A percentile compares a stretch with the other conserved stretches of the same genome.
These are phyloP conservation scores for Cheumatopsyche charites DNA, from an alignment of 1,140 invertebrate genomes.

Conservation along the genomic window DNA sequence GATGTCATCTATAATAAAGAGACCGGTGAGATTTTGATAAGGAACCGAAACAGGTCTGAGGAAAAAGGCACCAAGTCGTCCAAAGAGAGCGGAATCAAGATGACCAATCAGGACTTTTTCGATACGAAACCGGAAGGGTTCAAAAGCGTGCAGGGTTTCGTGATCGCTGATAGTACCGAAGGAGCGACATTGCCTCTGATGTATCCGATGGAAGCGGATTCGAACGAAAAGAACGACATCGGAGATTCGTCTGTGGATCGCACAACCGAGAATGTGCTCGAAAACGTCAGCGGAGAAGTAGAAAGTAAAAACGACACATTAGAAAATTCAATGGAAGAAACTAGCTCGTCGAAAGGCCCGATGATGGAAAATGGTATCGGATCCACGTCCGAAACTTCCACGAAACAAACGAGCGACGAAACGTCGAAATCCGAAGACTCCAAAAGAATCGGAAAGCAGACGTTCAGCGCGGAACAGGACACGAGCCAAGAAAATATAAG, in stretches of 20 bases:
- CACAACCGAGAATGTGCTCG: not conserved
- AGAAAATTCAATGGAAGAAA: constrained; percentile 7
- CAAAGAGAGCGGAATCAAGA: not conserved
- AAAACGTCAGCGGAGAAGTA: constrained; percentile 11
- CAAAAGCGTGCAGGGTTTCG: constrained; percentile 40
- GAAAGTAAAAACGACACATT: not conserved
- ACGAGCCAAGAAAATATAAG: not conserved
- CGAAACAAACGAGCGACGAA: not conserved
- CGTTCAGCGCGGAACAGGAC: not conserved
- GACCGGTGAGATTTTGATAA: constrained; percentile 43
- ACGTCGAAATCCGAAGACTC: not conserved
- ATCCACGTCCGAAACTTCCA: too few relatives aligned
- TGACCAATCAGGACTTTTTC: constrained; percentile 15
- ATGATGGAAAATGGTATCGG: too few relatives aligned
- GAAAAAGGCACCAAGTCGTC: not conserved
- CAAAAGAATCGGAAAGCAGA: constrained; percentile 10
- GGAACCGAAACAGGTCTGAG: constrained; percentile 34
- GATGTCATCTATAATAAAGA: constrained; percentile 43
- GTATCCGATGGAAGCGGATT: constrained; percentile 16
- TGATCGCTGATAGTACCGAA: constrained; percentile 34
- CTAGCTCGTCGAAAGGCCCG: not conserved
- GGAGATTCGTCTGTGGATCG: not conserved
- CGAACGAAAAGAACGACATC: not conserved
- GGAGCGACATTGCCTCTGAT: constrained; percentile 19
- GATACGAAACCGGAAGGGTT: constrained; percentile 34